Evolutionary conservation across 2,888 invertebrate species (phyloP), one percentile per base, ranked within the genome.

Genomic region (Leucania comma): DNA sequence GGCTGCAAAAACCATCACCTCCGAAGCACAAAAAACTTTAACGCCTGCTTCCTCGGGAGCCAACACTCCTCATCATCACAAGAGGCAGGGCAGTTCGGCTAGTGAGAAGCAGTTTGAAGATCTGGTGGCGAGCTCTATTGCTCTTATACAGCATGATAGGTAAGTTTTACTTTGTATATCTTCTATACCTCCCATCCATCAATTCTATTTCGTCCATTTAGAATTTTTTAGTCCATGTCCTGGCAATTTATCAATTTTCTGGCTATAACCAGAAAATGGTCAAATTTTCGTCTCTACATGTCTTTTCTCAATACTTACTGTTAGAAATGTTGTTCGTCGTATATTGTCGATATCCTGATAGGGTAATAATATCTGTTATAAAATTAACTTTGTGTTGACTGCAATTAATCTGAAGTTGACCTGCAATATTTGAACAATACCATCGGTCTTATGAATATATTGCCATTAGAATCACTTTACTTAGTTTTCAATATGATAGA

Each of bases 121-220:
- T 86, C 95, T 97, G 32, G 97, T 97, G 22, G 97, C 97, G 54
- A 97, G 97, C 84, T 97, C 97, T 38, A 96, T 97, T 66, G 98
- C 97, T 17, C 93, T 98, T 67, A 98, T 98, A 84, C 97, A 97
- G 87, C 97, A 97, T 91, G 97, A 97, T 84, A 95, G 97, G 97
- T 97, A 84, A 91, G 79, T 81, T 51, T 9, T 20, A 6, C 6
- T 17, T 17, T 42, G 17, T 42, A 4, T 5, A 20, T 42, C 2
- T 74, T 65, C 0, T 9, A 48, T 10, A n/a, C n/a, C n/a, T n/a
- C n/a, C n/a, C n/a, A n/a, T n/a, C n/a, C n/a, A n/a, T n/a, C n/a
- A n/a, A n/a, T n/a, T n/a, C n/a, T 24, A 4, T 10, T 3, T 32
- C 0, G 17, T 29, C 1, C 0, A 1, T 1, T 17, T 51, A 32